These are phyloP conservation scores for Anhinga rufa DNA, from an alignment of 2,113 vertebrate genomes.

Conservation along the genomic window DNA sequence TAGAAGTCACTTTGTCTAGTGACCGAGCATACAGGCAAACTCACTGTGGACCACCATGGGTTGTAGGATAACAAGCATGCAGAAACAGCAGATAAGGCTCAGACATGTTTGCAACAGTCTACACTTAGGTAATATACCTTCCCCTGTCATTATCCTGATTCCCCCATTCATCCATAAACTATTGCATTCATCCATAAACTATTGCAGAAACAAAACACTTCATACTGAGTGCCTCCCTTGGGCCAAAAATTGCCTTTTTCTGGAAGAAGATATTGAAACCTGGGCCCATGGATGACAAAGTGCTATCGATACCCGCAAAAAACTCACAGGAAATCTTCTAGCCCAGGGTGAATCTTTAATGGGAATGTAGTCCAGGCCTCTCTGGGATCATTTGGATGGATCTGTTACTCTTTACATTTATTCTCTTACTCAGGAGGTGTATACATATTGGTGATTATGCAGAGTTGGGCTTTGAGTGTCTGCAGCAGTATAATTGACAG, in stretches of 20 bases:
- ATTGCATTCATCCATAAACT: not conserved
- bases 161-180: not conserved
- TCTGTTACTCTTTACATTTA: not conserved
- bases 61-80: not conserved
- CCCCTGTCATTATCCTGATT: not conserved
- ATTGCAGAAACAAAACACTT: not conserved
- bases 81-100: not conserved
- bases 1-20: constrained; percentile 1
- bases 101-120: not conserved
- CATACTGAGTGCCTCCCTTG: not conserved
- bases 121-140: not conserved
- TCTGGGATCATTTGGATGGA: not conserved
- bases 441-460: not conserved
- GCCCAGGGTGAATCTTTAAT: not conserved
- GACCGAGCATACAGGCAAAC: not conserved
- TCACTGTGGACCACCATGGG: constrained; percentile 32
- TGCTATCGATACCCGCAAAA: not conserved
- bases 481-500: not conserved
- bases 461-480: not conserved
- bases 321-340: not conserved
- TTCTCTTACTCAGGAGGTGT: not conserved
- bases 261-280: not conserved
- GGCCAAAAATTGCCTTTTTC: not conserved
- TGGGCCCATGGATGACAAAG: not conserved
- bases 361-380: not conserved